Evolutionary conservation across 2,113 vertebrate genomes (phyloP), one percentile per base, ranked within the genome.

Genomic region (Dasyornis broadbenti): DNA sequence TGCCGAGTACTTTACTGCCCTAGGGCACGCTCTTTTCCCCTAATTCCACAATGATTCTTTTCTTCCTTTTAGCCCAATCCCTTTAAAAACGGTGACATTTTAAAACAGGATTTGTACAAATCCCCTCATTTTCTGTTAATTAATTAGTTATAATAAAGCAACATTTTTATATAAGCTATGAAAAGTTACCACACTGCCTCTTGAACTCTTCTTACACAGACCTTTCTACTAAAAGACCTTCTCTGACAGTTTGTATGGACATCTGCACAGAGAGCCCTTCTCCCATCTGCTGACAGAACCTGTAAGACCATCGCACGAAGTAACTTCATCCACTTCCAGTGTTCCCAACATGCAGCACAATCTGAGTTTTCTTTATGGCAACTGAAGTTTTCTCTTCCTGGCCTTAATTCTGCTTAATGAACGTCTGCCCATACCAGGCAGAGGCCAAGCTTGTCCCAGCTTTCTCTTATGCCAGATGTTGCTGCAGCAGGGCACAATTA

Each of bases 11-110:
- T 77, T 42, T 78, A 5, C 7, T 90, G 88, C 85, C 76, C 78
- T 8, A 59, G 59, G 63, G 84, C 39, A 76, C 0, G 2, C 11
- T 76, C 44, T 85, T 73, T 75, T 80, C 44, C 40, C 79, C 21
- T 72, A 93, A 69, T 85, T 92, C 78, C 90, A 95, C 82, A 94
- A 79, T 60, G 45, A 57, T 49, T 91, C 79, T 85, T 95, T 96
- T 95, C 88, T 40, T 50, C 49, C 76, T 95, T 92, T 83, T 78
- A 64, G 78, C 82, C 44, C 2, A 49, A 95, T 81, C 76, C 35
- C 79, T 80, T 73, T 89, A 78, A 90, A 96, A 95, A n/a, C 0
- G 0, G 50, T 83, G 57, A 90, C 31, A 81, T 89, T 95, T 94
- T 54, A 5, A 90, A 95, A 92, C 57, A 72, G 40, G 71, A 91